These are phyloP conservation scores for Tachina lurida DNA, from an alignment of 2,888 invertebrate species.

Conservation along the genomic window DNA sequence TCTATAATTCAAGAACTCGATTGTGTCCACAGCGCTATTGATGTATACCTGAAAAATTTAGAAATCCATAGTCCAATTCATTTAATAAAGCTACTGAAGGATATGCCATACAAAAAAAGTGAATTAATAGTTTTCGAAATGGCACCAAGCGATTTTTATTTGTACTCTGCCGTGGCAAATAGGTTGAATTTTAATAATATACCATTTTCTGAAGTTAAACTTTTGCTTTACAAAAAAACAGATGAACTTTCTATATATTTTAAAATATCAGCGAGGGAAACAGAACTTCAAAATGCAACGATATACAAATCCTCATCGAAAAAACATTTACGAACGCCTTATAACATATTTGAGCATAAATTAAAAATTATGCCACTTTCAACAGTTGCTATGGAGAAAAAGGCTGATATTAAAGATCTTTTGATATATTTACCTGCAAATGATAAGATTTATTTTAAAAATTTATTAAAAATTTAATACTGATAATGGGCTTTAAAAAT, in stretches of 20 bases:
- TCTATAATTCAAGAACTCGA: background rate
- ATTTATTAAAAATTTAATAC: background rate
- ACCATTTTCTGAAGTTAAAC: background rate
- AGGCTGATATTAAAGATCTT: background rate
- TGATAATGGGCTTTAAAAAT: background rate
- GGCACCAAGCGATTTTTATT: background rate
- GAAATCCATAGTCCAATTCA: background rate
- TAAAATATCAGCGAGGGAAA: background rate
- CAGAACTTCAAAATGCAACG: background rate
- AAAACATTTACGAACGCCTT: background rate
- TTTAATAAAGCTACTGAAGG: too few species aligned
- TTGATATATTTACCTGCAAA: background rate
- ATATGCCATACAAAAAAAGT: background rate
- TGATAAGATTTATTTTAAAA: background rate
- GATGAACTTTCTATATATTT: background rate
- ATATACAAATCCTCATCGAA: background rate
- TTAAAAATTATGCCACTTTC: background rate
- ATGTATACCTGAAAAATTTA: background rate
- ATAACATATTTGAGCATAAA: background rate
- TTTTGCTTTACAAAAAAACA: background rate
- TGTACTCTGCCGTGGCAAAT: constrained; percentile 6
- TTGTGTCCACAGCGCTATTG: too few species aligned
- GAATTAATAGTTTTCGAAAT: background rate
- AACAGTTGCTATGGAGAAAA: background rate
- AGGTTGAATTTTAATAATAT: background rate